These are phyloP conservation scores for Macrosiphum euphorbiae DNA, from an alignment of 2,888 invertebrate species.

Conservation along the genomic window DNA sequence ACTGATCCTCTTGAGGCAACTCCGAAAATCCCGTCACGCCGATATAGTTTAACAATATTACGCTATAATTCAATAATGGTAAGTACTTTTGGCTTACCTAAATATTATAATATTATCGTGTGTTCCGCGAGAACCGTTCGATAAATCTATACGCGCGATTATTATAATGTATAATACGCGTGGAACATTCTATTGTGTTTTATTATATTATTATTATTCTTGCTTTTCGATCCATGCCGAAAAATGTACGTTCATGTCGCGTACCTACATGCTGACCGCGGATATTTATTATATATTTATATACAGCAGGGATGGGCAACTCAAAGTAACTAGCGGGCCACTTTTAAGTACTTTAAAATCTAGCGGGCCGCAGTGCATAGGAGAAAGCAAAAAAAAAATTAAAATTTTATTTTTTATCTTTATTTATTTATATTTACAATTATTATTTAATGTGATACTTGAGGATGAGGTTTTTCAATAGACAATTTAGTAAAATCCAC, in stretches of 20 bases:
- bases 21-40: neutral
- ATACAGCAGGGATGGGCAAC: too few relatives aligned
- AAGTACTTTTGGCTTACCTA: neutral
- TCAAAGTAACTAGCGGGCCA: too few relatives aligned
- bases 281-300: neutral
- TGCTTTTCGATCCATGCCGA: neutral
- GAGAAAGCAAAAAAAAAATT: too few relatives aligned
- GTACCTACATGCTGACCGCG: neutral
- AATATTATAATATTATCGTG: neutral
- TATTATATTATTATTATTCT: neutral
- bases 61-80: neutral
- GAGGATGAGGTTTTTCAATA: too few relatives aligned
- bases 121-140: neutral
- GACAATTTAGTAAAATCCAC: too few relatives aligned
- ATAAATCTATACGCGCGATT: neutral
- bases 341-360: too few relatives aligned
- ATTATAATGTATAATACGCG: neutral
- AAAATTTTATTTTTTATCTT: too few relatives aligned
- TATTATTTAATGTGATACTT: too few relatives aligned
- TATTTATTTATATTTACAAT: too few relatives aligned
- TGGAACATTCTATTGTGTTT: neutral
- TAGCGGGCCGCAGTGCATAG: too few relatives aligned
- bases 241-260: neutral
- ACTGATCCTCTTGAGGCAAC: neutral
- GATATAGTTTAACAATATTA: conserved; percentile 2